A percentile compares a stretch with the other conserved stretches of the same genome.
Evolutionary conservation across 2,888 invertebrate species (phyloP).

Genomic region (Melipona beecheii): DNA sequence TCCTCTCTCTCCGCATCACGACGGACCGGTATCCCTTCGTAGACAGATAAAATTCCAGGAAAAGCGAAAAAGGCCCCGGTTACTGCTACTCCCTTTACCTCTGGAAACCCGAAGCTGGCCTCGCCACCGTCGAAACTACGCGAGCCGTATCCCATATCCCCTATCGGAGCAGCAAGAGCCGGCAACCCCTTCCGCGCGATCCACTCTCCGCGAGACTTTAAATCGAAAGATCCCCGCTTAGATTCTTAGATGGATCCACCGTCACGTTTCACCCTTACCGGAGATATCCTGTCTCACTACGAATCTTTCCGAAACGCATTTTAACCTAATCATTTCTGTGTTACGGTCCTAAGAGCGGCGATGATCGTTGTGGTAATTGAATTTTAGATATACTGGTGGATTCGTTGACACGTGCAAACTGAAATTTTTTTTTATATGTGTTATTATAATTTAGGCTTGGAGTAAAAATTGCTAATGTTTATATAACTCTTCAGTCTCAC

Average conservation of each 20-base stretch:
- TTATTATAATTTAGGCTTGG: no score
- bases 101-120: slow-evolving; percentile 60
- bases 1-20: slow-evolving; percentile 41
- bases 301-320: slow-evolving; percentile 23
- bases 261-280: slow-evolving; percentile 38
- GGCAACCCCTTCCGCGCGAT: neutral
- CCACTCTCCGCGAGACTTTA: slow-evolving; percentile 56
- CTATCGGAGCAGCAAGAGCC: neutral
- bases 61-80: slow-evolving; percentile 69
- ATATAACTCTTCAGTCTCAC: no score
- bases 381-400: neutral
- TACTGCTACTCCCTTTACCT: slow-evolving; percentile 51
- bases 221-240: slow-evolving; percentile 70
- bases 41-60: slow-evolving; percentile 78
- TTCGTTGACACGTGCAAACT: no score
- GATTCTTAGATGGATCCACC: slow-evolving; percentile 68
- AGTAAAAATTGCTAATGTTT: neutral
- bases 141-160: slow-evolving; percentile 59
- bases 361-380: slow-evolving; percentile 2
- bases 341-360: no score
- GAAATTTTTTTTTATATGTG: neutral
- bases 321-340: slow-evolving; percentile 23
- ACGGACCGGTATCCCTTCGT: slow-evolving; percentile 57
- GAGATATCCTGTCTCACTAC: slow-evolving; percentile 36
- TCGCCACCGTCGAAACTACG: slow-evolving; percentile 49